Conservation (phyloP, 2,888 invertebrate species). For the Muscina levida region DNA sequence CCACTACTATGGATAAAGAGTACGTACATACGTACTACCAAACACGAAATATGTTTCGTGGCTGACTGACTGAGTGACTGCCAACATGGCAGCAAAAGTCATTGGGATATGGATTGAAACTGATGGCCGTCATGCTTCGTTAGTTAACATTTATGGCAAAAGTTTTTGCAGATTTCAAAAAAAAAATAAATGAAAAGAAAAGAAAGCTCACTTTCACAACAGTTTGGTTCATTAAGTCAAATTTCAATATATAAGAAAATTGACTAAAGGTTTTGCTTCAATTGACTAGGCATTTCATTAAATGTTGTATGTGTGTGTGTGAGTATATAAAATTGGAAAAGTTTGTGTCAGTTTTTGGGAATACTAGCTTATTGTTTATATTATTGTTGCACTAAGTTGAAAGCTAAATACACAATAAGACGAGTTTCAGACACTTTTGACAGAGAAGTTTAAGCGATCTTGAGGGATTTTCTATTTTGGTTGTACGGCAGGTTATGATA, state of each 20-base stretch:
- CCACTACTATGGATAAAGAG: too few relatives aligned
- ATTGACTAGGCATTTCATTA: not conserved
- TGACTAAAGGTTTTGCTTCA: constrained; percentile 12
- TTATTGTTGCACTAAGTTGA: too few relatives aligned
- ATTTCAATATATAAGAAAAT: constrained; percentile 13
- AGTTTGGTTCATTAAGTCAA: constrained; percentile 7
- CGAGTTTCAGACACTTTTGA: too few relatives aligned
- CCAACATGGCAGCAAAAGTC: constrained; percentile 5
- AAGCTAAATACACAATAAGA: too few relatives aligned
- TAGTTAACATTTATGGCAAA: constrained; percentile 33
- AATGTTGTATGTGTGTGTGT: not conserved
- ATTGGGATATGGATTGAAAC: constrained; percentile 5
- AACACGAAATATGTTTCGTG: not conserved
- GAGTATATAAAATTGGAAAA: too few relatives aligned
- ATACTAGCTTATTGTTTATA: too few relatives aligned
- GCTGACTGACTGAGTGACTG: constrained; percentile 6
- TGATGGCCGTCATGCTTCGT: not conserved
- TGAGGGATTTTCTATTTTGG: too few relatives aligned
- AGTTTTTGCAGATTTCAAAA: constrained; percentile 4
- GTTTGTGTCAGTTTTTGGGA: too few relatives aligned
- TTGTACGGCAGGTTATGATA: too few relatives aligned
- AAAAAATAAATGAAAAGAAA: not conserved
- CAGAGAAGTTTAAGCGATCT: too few relatives aligned
- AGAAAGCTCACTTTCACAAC: not conserved
- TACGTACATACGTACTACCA: too few relatives aligned